phyloP scores from a whole-genome alignment of 35 echinoderm and acorn worm genomes.

The Apostichopus japonicus region DNA sequence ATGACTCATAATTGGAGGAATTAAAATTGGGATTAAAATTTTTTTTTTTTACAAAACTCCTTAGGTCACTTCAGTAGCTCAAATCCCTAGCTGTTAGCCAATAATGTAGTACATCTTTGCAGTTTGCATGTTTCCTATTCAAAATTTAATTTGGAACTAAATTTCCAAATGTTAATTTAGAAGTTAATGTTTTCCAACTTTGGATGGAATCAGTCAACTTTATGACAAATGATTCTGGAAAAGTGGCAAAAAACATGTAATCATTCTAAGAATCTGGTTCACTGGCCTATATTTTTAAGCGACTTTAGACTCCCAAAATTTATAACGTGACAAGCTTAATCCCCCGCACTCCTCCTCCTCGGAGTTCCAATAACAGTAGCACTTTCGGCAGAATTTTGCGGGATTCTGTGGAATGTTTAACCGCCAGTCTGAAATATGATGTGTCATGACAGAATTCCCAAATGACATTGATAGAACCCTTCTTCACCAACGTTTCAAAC shows the following conservation, averaged over 20 bases:
- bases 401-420: conserved; percentile 27
- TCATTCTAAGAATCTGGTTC: neutral
- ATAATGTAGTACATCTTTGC: no score
- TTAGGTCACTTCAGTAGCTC: no score
- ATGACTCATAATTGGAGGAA: no score
- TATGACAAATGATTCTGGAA: no score
- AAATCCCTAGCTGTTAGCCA: no score
- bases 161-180: no score
- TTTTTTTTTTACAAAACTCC: no score
- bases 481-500: neutral
- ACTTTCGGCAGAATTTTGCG: neutral
- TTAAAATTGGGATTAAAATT: no score
- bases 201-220: no score
- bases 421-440: conserved; percentile 31
- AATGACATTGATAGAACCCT: conserved; percentile 36
- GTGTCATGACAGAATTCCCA: conserved; percentile 35
- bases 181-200: no score
- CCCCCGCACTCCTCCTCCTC: neutral
- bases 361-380: neutral
- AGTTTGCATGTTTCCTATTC: no score
- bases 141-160: no score
- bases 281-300: neutral
- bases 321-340: neutral
- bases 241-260: neutral
- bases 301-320: neutral